Conservation (phyloP, 2,888 invertebrate genomes). For the Epirrhoe tristata region DNA sequence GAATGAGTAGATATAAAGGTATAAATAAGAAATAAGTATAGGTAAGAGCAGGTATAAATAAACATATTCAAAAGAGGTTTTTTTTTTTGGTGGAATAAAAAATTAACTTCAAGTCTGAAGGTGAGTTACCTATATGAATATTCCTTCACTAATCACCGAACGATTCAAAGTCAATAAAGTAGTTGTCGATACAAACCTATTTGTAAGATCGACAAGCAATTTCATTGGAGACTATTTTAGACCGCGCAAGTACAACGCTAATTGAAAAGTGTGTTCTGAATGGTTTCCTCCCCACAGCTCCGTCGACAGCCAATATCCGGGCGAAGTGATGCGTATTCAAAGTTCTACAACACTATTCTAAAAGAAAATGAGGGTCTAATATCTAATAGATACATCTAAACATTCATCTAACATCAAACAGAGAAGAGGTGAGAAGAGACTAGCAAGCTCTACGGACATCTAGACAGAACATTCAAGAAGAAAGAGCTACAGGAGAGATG, state of each 20-base stretch:
- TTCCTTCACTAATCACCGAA: too few species aligned
- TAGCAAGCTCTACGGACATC: slow-evolving; percentile 42
- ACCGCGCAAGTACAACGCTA: background rate
- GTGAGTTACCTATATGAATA: too few species aligned
- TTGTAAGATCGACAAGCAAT: too few species aligned
- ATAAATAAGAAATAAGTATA: too few species aligned
- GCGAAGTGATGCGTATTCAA: background rate
- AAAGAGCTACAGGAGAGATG: slow-evolving; percentile 36
- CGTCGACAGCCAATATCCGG: background rate
- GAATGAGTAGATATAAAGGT: too few species aligned
- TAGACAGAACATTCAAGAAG: slow-evolving; percentile 41
- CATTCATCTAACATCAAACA: slow-evolving; percentile 40
- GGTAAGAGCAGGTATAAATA: too few species aligned
- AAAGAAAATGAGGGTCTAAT: slow-evolving; percentile 10
- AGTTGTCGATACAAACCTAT: too few species aligned
- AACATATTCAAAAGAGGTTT: too few species aligned
- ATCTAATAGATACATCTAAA: slow-evolving; percentile 36
- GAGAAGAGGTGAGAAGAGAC: slow-evolving; percentile 34
- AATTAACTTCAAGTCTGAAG: too few species aligned
- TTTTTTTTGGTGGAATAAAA: too few species aligned
- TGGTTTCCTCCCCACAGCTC: background rate
- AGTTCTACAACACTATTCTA: slow-evolving; percentile 15
- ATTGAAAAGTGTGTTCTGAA: background rate
- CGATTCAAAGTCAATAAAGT: too few species aligned
- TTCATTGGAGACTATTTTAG: background rate